Evolutionary conservation across 2,113 vertebrate genomes (phyloP).

Genomic region (Triplophysa tibetana): DNA sequence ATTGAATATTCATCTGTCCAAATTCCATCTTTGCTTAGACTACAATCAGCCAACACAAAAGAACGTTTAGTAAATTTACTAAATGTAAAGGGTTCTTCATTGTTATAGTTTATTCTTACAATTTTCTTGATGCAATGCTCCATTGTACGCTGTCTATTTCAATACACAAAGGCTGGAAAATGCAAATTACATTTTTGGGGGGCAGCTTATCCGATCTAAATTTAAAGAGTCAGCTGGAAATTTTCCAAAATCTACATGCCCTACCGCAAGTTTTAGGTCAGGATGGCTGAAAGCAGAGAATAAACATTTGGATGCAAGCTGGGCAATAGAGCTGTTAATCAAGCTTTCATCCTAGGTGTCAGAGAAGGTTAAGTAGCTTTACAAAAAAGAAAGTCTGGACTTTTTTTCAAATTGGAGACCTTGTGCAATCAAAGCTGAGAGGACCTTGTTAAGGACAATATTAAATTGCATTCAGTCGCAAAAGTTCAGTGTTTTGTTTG

Average conservation of each 20-base stretch:
- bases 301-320: background rate
- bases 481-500: conserved; percentile 13
- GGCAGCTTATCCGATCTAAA: background rate
- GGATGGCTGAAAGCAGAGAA: background rate
- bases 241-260: background rate
- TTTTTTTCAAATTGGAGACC: background rate
- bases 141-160: background rate
- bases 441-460: background rate
- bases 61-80: no score
- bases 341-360: background rate
- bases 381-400: background rate
- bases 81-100: no score
- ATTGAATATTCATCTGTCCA: background rate
- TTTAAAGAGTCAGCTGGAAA: background rate
- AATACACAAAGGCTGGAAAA: background rate
- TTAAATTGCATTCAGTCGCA: background rate
- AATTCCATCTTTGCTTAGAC: background rate
- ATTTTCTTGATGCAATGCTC: background rate
- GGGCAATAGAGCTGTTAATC: background rate
- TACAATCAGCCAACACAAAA: no score
- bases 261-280: background rate
- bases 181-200: background rate
- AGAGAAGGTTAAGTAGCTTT: background rate
- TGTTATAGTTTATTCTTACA: no score
- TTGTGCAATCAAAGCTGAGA: background rate